phyloP scores from a whole-genome alignment of 2,888 invertebrate species.

The Listrodromus nycthemerus region DNA sequence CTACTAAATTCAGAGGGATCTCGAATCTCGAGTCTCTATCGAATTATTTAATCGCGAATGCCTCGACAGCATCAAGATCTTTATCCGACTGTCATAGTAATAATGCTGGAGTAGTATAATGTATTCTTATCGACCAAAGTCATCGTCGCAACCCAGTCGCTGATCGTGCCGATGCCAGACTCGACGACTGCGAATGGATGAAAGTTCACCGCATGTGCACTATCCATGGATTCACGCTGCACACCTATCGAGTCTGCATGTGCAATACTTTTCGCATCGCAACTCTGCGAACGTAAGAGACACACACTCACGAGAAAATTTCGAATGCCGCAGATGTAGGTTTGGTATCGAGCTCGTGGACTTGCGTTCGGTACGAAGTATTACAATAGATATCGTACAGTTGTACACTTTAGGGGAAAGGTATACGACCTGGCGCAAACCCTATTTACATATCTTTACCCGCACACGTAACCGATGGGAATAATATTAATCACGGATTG shows the following conservation, averaged over 20 bases:
- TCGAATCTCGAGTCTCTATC: constrained; percentile 48
- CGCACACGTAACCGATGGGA: neutral
- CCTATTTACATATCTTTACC: neutral
- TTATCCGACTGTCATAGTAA: neutral
- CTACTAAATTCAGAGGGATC: constrained; percentile 56
- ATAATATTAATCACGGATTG: neutral
- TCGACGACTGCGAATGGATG: constrained; percentile 29
- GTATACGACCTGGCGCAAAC: neutral
- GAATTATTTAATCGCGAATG: constrained; percentile 58
- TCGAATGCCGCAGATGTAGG: constrained; percentile 5
- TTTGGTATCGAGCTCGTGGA: neutral
- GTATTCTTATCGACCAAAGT: constrained; percentile 50
- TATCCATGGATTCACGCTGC: neutral
- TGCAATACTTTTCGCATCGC: neutral
- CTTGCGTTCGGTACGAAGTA: neutral
- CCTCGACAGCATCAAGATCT: constrained; percentile 44
- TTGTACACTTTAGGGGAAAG: neutral
- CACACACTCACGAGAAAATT: neutral
- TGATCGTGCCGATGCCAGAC: constrained; percentile 56
- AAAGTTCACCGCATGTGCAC: constrained; percentile 34
- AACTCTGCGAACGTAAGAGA: constrained; percentile 27
- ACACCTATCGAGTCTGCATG: neutral
- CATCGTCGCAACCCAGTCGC: constrained; percentile 52
- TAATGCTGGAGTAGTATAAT: constrained; percentile 31
- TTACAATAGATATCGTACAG: neutral